Evolutionary conservation across 2,113 vertebrate genomes (phyloP).

Genomic region (Laticauda colubrina): DNA sequence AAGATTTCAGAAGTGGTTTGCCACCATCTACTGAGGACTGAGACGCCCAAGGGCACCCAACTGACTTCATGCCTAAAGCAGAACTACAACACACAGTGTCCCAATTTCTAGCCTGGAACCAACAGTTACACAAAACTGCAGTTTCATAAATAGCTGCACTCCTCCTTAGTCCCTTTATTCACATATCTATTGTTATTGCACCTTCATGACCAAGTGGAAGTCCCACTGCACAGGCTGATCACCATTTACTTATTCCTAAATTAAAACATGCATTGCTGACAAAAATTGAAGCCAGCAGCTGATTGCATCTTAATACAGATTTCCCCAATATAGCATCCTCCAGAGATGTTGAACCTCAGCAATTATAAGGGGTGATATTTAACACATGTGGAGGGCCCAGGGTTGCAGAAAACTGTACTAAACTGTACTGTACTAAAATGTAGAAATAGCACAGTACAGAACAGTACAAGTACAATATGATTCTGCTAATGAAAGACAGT

Average conservation of each 20-base stretch:
- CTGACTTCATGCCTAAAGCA: not conserved
- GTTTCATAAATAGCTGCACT: not conserved
- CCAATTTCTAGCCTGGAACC: not conserved
- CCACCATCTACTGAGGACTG: not conserved
- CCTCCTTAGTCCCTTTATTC: not conserved
- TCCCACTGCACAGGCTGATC: not conserved
- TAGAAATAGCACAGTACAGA: not conserved
- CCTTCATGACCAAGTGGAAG: not conserved
- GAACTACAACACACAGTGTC: not conserved
- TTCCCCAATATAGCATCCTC: not conserved
- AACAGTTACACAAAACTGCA: not conserved
- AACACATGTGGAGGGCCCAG: not conserved
- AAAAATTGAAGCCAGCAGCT: not conserved
- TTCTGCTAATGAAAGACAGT: not conserved
- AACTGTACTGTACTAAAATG: not conserved
- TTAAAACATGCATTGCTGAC: not conserved
- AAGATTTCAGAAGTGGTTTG: not conserved
- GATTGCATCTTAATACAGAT: not conserved
- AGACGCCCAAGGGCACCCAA: not conserved
- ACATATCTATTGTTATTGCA: not conserved
- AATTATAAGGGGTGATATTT: not conserved
- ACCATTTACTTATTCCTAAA: not conserved
- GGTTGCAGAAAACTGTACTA: not conserved
- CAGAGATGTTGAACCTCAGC: not conserved
- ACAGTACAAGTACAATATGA: not conserved